These are phyloP conservation scores for Pyxicephalus adspersus DNA, from an alignment of 2,113 vertebrate species.

Conservation along the genomic window DNA sequence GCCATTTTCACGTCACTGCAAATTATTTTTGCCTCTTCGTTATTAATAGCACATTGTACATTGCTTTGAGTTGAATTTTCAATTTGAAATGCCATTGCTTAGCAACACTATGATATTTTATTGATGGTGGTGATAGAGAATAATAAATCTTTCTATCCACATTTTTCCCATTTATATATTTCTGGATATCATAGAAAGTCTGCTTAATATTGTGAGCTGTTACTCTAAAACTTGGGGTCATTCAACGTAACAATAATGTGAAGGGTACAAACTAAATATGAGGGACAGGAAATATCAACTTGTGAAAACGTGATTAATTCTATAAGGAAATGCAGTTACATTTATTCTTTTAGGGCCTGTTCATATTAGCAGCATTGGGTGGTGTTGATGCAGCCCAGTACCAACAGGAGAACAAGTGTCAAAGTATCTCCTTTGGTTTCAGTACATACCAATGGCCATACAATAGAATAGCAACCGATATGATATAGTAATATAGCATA, in stretches of 20 bases:
- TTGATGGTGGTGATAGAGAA: slow-evolving; percentile 23
- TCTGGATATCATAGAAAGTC: not conserved
- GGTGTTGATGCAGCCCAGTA: no score
- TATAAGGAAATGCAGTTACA: no score
- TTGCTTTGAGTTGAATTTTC: not conserved
- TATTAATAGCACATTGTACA: slow-evolving; percentile 28
- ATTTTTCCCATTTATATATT: not conserved
- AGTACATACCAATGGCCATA: no score
- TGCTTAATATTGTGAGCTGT: not conserved
- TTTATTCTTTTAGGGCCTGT: no score
- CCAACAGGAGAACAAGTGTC: no score
- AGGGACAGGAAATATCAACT: no score
- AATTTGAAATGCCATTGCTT: slow-evolving; percentile 7
- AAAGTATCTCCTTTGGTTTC: no score
- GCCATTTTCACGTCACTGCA: not conserved
- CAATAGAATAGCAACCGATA: no score
- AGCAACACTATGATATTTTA: slow-evolving; percentile 30
- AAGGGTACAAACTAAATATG: not conserved
- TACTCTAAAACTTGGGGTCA: not conserved
- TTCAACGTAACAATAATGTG: not conserved
- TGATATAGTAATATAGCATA: no score
- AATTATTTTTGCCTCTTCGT: not conserved
- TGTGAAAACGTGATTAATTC: no score
- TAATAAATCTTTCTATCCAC: slow-evolving; percentile 18
- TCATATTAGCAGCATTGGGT: no score